A percentile compares a stretch with the other conserved stretches of the same genome.
phyloP scores from a whole-genome alignment of 2,888 invertebrate genomes.

The Leucophenga maculata region DNA sequence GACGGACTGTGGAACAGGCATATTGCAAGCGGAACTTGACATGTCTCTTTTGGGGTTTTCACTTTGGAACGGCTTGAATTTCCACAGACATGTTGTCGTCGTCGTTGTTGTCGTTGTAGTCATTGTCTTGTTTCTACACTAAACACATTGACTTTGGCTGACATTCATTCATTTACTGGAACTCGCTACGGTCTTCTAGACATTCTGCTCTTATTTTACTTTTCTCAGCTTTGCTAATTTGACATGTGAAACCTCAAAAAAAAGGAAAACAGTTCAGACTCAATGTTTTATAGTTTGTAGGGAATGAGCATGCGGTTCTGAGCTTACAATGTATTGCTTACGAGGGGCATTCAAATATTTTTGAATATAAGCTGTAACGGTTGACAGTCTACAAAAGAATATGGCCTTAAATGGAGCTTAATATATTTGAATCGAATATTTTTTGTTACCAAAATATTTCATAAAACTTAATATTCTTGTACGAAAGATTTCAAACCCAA shows the following conservation, averaged over 20 bases:
- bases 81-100: constrained; percentile 19
- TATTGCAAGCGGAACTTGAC: constrained; percentile 21
- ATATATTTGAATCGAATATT: no score
- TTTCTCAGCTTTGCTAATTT: constrained; percentile 12
- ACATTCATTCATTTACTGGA: constrained; percentile 14
- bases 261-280: not conserved
- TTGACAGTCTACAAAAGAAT: no score
- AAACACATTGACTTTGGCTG: constrained; percentile 19
- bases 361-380: no score
- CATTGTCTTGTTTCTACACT: not conserved
- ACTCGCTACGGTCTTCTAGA: not conserved
- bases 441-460: no score
- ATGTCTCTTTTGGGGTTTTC: constrained; percentile 3
- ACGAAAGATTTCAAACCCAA: no score
- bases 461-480: no score
- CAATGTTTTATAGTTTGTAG: not conserved
- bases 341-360: not conserved
- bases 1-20: not conserved
- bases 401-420: no score
- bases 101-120: not conserved
- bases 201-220: constrained; percentile 2
- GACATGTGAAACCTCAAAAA: constrained; percentile 21
- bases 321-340: not conserved
- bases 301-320: no score
- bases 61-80: constrained; percentile 13